Conservation (phyloP, 1,140 invertebrate genomes). For the Pemphigus obesinymphae region DNA sequence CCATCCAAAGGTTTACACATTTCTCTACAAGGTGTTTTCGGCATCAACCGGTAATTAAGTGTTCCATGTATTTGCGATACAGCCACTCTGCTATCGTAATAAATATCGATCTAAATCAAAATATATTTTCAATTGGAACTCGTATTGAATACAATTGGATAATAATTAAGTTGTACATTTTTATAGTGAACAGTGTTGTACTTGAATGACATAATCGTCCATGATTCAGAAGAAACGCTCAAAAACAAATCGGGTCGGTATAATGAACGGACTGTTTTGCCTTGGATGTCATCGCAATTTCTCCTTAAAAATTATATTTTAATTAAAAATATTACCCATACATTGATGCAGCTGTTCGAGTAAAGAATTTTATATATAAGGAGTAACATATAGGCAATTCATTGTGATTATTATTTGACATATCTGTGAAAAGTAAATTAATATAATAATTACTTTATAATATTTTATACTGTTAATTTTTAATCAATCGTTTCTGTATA, state of each 20-base stretch:
- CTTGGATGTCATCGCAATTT: conserved; percentile 19
- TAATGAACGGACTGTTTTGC: neutral
- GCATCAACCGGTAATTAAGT: neutral
- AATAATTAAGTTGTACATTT: conserved; percentile 2
- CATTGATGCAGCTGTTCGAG: too few relatives aligned
- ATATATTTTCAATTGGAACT: neutral
- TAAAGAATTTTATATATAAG: too few relatives aligned
- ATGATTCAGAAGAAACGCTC: neutral
- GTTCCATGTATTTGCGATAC: neutral
- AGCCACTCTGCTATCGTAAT: neutral
- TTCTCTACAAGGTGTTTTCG: neutral
- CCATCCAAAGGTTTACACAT: neutral
- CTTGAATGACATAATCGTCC: conserved; percentile 8
- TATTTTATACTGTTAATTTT: too few relatives aligned
- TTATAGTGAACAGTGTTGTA: conserved; percentile 17
- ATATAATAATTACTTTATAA: too few relatives aligned
- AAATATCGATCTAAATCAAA: neutral
- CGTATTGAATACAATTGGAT: neutral
- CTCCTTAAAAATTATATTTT: neutral
- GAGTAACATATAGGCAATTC: too few relatives aligned
- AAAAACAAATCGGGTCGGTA: conserved; percentile 11
- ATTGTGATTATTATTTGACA: too few relatives aligned
- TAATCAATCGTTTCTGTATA: too few relatives aligned
- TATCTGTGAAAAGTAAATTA: too few relatives aligned
- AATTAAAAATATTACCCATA: too few relatives aligned